Conservation (phyloP, 2,888 invertebrate genomes). For the Drosophila colorata region DNA sequence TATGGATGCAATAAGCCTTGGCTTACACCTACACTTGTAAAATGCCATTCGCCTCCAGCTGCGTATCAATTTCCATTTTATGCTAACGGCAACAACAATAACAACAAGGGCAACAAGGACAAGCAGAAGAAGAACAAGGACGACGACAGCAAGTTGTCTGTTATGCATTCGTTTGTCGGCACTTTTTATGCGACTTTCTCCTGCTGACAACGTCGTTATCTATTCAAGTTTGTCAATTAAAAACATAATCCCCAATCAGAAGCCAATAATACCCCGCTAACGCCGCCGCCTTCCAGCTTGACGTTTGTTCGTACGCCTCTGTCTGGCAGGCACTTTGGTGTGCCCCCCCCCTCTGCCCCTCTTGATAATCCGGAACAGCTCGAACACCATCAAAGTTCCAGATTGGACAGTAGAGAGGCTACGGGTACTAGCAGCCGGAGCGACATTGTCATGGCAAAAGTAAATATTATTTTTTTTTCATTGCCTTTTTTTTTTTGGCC, state of each 20-base stretch:
- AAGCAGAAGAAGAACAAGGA: constrained; percentile 20
- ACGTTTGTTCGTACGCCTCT: neutral
- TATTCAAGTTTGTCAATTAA: constrained; percentile 81
- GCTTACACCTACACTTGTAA: constrained; percentile 33
- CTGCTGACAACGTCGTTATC: constrained; percentile 80
- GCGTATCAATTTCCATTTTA: constrained; percentile 60
- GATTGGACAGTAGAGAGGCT: constrained; percentile 2
- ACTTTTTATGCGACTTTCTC: constrained; percentile 70
- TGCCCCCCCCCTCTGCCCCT: neutral
- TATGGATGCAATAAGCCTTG: constrained; percentile 40
- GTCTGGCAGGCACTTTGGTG: constrained; percentile 25
- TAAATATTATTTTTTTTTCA: constrained; percentile 70
- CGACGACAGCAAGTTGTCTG: constrained; percentile 47
- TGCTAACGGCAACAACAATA: constrained; percentile 32
- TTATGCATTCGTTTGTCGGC: constrained; percentile 77
- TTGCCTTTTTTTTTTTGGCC: constrained; percentile 30
- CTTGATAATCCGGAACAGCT: constrained; percentile 57
- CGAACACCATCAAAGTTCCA: constrained; percentile 65
- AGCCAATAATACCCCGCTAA: constrained; percentile 75
- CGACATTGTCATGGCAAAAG: constrained; percentile 78
- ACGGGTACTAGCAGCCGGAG: constrained; percentile 11
- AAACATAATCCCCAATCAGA: constrained; percentile 81
- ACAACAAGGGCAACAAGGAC: constrained; percentile 7
- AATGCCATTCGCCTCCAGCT: constrained; percentile 31
- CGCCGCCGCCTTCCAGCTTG: constrained; percentile 1